Percentiles rank a stretch among this genome's conserved stretches.
phyloP scores from a whole-genome alignment of 2,113 vertebrate species.

The Thunnus maccoyii region DNA sequence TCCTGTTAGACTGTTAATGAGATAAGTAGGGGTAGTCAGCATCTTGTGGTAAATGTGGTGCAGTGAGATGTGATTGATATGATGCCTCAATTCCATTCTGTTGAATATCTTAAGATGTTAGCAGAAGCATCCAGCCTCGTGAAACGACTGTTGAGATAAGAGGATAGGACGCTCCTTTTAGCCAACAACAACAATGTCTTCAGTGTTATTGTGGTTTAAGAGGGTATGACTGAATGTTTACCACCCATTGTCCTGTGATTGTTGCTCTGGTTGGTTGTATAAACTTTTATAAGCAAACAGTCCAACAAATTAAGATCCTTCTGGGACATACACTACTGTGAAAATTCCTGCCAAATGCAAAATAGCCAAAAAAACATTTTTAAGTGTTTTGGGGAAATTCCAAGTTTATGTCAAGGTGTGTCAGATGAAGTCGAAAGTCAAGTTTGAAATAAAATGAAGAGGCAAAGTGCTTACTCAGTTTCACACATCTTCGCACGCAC shows the following conservation, averaged over 20 bases:
- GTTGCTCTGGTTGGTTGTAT: neutral
- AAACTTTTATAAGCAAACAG: neutral
- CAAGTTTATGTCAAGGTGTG: no score
- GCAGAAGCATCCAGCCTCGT: neutral
- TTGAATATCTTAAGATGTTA: neutral
- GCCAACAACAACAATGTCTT: neutral
- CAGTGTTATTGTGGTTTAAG: neutral
- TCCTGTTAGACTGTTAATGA: conserved; percentile 35
- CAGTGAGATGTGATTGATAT: neutral
- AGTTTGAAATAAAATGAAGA: no score
- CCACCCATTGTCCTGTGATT: neutral
- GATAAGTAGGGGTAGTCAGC: conserved; percentile 19
- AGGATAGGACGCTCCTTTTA: no score
- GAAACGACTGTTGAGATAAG: neutral
- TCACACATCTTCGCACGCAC: no score
- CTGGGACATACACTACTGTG: neutral
- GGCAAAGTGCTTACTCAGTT: no score
- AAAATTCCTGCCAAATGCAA: no score
- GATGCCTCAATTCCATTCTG: neutral
- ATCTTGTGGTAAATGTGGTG: conserved; percentile 3
- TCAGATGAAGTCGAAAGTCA: no score
- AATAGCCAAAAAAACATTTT: no score
- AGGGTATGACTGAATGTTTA: neutral
- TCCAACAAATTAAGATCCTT: neutral
- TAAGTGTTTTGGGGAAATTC: no score